A percentile compares a stretch with the other conserved stretches of the same genome.
Evolutionary conservation across 2,888 invertebrate genomes (phyloP).

Genomic region (Pecten maximus): DNA sequence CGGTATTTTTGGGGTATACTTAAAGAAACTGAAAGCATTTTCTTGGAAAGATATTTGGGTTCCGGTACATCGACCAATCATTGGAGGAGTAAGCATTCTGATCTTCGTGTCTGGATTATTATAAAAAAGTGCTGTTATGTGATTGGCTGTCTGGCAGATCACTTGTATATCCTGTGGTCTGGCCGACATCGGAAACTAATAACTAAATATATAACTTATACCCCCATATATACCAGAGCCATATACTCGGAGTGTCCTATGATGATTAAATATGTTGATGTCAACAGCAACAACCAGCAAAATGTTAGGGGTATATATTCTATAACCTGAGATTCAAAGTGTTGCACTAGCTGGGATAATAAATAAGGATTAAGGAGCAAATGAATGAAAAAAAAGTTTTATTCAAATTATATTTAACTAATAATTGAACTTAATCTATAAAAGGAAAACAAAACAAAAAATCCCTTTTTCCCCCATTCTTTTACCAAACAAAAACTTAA

Average conservation of each 20-base stretch:
- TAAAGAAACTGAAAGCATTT: slow-evolving; percentile 7
- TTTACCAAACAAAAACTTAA: too few relatives aligned
- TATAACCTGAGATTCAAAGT: too few relatives aligned
- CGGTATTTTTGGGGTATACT: neutral
- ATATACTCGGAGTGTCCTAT: neutral
- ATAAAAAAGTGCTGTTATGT: neutral
- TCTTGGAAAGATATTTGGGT: neutral
- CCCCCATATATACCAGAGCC: neutral
- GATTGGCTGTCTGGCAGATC: neutral
- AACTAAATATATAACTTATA: neutral
- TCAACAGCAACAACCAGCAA: too few relatives aligned
- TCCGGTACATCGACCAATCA: neutral
- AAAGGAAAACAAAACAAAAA: too few relatives aligned
- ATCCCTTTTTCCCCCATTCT: too few relatives aligned
- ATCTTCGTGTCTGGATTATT: neutral
- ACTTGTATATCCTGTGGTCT: neutral
- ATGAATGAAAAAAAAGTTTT: too few relatives aligned
- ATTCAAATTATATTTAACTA: too few relatives aligned
- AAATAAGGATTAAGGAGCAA: too few relatives aligned
- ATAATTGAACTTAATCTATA: too few relatives aligned
- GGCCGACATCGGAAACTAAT: neutral
- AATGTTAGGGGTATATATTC: too few relatives aligned
- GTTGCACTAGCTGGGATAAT: too few relatives aligned
- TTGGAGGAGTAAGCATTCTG: neutral
- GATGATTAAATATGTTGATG: too few relatives aligned